Base-by-base conservation (phyloP, 2,113 vertebrate species). In the Lagopus leucura region DNA sequence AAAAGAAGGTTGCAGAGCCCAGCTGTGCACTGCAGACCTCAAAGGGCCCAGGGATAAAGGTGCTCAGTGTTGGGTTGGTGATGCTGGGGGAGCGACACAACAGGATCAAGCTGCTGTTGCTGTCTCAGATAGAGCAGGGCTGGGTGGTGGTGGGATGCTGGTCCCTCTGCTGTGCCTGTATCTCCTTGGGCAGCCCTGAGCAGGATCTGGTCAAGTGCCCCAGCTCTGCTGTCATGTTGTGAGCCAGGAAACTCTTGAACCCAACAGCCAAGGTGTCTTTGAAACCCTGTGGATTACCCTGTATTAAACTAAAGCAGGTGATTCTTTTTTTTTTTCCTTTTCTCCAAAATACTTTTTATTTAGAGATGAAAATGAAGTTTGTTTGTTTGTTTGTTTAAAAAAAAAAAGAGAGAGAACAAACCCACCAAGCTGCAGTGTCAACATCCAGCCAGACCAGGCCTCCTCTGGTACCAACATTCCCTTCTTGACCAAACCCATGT, bases 261-360 rank as follows among this genome's bases (percentile, higher is more conserved):
- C 55, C 32, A 58, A n/a, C 32, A n/a, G 32, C 55, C 55, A 21
- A 58, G 17, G 18, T 32, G 38, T 76, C 34, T 58, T 57, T 22
- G 22, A 65, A 57, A 34, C 72, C 58, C 36, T 10, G 8, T 42
- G 43, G 43, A 20, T 82, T 45, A 38, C 5, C 28, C 57, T 4
- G 0, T 25, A 1, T 47, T 36, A 5, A 71, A 47, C 25, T 17
- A 66, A 38, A 81, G 13, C 74, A 69, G 48, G 10, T 83, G 34
- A 5, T 54, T 54, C 13, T 54, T 2, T 40, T 93, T 94, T n/a
- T 91, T 94, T 52, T 25, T 50, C 21, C 24, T 89, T 93, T 70
- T 89, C 87, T 60, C 93, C 67, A 95, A 95, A 96, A 95, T 82
- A 92, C 14, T 47, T 81, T 94, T 32, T 92, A 92, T 95, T 96